A percentile compares a stretch with the other conserved stretches of the same genome.
Evolutionary conservation across 1,140 invertebrate genomes (phyloP).

Genomic region (Medauroidea extradentata): DNA sequence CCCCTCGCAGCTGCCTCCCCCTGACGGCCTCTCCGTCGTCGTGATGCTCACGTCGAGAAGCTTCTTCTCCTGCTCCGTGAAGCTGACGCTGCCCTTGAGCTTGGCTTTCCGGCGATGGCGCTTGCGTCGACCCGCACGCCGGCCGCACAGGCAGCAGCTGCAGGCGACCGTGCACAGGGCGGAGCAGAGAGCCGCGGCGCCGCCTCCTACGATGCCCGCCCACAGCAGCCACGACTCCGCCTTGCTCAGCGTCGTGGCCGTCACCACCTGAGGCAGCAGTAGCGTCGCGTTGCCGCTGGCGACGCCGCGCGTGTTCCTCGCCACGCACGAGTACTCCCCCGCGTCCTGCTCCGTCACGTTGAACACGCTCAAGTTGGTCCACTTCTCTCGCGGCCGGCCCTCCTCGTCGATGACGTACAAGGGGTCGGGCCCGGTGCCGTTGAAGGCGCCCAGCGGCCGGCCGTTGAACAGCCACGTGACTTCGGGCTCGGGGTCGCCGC

Average conservation of each 20-base stretch:
- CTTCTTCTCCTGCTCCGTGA: slow-evolving; percentile 80
- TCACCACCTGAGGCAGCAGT: slow-evolving; percentile 63
- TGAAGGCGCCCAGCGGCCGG: slow-evolving; percentile 49
- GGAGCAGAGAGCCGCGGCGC: slow-evolving; percentile 45
- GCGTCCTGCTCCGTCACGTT: slow-evolving; percentile 71
- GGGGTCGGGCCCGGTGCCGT: slow-evolving; percentile 42
- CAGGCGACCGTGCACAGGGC: slow-evolving; percentile 48
- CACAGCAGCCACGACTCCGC: slow-evolving; percentile 54
- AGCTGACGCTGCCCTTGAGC: slow-evolving; percentile 67
- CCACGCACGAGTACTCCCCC: slow-evolving; percentile 75
- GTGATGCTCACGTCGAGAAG: slow-evolving; percentile 72
- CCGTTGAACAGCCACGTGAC: slow-evolving; percentile 81
- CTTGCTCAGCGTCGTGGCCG: slow-evolving; percentile 57
- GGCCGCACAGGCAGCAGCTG: slow-evolving; percentile 53
- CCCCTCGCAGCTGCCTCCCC: slow-evolving; percentile 31
- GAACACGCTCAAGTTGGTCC: slow-evolving; percentile 68
- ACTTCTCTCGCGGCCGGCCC: slow-evolving; percentile 46
- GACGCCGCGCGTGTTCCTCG: slow-evolving; percentile 66
- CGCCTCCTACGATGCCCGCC: slow-evolving; percentile 51
- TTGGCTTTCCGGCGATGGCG: slow-evolving; percentile 55
- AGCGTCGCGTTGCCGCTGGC: slow-evolving; percentile 65
- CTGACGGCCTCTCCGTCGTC: slow-evolving; percentile 58
- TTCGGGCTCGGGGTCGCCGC: slow-evolving; percentile 76
- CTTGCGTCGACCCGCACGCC: slow-evolving; percentile 40
- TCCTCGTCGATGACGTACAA: slow-evolving; percentile 38